Base-by-base conservation (phyloP, 2,888 invertebrate genomes). In the Antheraea assamensis region DNA sequence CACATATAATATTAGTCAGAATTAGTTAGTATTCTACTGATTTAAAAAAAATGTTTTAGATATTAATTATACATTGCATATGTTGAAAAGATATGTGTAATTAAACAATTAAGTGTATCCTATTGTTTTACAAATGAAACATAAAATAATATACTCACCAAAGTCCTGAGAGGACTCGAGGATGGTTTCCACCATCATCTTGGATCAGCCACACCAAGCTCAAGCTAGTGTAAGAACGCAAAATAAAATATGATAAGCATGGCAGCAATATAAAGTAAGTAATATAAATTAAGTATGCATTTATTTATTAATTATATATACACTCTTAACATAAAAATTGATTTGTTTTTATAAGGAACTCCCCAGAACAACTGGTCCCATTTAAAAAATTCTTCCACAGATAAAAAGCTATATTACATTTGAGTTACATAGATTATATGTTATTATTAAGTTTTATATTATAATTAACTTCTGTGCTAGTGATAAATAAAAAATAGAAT, bases 131-230 rank as follows among this genome's bases (percentile, higher is more conserved):
- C n/a, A 27, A 15, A 52, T 52, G 21, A 52, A 49, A 30, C 13
- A 71, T 49, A 71, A 27, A 30, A 49, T 71, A 19, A 64, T 5
- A 30, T 73, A 90, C 93, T 93, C 77, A 94, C 94, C 92, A 80
- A 93, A 93, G 90, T 94, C 94, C 90, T 92, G 93, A 58, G 93
- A 89, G 90, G 90, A 92, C 90, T 94, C 94, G 75, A 94, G 88
- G 81, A 92, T 88, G 80, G 92, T 93, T 82, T 94, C 94, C 87
- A 94, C 93, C 94, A 94, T 94, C 94, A 94, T 94, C 87, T 87
- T 92, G 90, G 74, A 80, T 77, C 72, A 82, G 86, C 85, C 73
- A 84, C 85, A 80, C 81, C 85, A 79, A 79, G 75, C 79, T 79
- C 83, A 85, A 85, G 81, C 85, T 83, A 86, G 87, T 79, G 79